A percentile compares a stretch with the other conserved stretches of the same genome.
Evolutionary conservation across 2,888 invertebrate genomes (phyloP).

Genomic region (Synergus laeviventris): DNA sequence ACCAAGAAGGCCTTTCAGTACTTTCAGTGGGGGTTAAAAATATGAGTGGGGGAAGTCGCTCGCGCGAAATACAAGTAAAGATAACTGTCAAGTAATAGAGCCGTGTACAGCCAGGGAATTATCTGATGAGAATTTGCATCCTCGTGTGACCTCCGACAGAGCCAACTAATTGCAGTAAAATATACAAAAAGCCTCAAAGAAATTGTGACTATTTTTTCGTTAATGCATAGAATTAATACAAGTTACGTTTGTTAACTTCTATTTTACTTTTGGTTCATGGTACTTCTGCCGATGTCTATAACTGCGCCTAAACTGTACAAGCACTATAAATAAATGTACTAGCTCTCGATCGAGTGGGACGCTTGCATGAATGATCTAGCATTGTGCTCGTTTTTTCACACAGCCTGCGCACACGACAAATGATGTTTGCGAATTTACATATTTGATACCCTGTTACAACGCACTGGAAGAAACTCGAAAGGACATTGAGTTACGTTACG

Average conservation of each 20-base stretch:
- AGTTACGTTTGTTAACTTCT: neutral
- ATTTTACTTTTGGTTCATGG: neutral
- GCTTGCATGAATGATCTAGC: constrained; percentile 3
- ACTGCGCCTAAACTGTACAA: constrained; percentile 2
- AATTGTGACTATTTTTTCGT: neutral
- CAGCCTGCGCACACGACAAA: constrained; percentile 14
- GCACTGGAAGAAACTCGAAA: constrained; percentile 6
- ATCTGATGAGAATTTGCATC: constrained; percentile 34
- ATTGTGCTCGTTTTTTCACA: constrained; percentile 9
- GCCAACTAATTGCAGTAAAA: neutral
- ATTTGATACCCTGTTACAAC: neutral
- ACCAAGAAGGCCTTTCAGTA: neutral
- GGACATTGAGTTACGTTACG: constrained; percentile 12
- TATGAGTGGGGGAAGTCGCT: neutral
- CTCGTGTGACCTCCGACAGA: neutral
- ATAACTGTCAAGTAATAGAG: constrained; percentile 23
- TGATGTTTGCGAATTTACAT: constrained; percentile 22
- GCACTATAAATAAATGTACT: constrained; percentile 4
- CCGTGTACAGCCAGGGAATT: constrained; percentile 12
- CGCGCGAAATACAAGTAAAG: constrained; percentile 18
- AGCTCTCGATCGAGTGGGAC: constrained; percentile 20
- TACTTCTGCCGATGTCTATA: neutral
- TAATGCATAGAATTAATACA: neutral
- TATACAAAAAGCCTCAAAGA: neutral
- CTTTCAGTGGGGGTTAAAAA: neutral